phyloP scores from a whole-genome alignment of 2,888 invertebrate genomes.

The Cryptosula pallasiana region DNA sequence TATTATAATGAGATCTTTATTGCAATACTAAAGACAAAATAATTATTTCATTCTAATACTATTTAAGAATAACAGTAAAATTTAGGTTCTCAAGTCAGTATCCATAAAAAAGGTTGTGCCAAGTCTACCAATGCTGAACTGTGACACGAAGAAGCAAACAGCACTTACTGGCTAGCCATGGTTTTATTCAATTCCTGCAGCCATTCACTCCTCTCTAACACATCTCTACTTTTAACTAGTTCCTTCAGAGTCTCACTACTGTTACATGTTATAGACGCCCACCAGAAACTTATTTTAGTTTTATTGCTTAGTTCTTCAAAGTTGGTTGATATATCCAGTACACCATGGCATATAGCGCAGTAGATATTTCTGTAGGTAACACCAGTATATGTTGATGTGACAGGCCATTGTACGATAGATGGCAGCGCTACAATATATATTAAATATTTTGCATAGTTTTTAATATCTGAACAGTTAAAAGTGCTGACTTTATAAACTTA shows the following conservation, averaged over 20 bases:
- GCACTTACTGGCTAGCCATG: not conserved
- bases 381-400: not conserved
- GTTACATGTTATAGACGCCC: not conserved
- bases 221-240: not conserved
- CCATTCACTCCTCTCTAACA: not conserved
- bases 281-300: not conserved
- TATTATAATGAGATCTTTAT: too few relatives aligned
- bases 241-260: not conserved
- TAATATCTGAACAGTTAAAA: too few relatives aligned
- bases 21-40: too few relatives aligned
- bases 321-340: not conserved
- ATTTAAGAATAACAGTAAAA: too few relatives aligned
- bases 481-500: too few relatives aligned
- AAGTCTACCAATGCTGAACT: too few relatives aligned
- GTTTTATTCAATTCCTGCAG: not conserved
- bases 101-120: too few relatives aligned
- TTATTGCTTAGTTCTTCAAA: not conserved
- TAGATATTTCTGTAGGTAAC: conserved; percentile 17
- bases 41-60: too few relatives aligned
- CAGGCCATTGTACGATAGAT: not conserved
- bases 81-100: too few relatives aligned
- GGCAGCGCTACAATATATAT: not conserved
- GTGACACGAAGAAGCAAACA: too few relatives aligned
- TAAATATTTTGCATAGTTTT: too few relatives aligned
- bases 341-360: conserved; percentile 18